These are phyloP conservation scores for Nyctalus aviator DNA, from an alignment of 2,797 vertebrate genomes.

Conservation along the genomic window DNA sequence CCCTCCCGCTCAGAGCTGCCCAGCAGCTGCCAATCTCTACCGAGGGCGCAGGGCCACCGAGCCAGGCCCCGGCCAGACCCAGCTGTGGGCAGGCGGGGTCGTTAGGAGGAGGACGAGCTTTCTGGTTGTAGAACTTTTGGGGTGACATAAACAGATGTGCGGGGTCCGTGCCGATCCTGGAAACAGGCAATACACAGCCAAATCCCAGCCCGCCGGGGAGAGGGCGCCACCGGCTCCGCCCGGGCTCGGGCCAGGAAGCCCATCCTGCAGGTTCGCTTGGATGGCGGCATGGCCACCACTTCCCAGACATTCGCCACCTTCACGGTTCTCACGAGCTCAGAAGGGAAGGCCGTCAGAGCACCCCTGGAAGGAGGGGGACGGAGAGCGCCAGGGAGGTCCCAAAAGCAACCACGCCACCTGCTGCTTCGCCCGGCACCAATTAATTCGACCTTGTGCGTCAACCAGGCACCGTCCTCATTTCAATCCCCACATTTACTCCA, in stretches of 20 bases:
- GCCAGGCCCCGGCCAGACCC: not conserved
- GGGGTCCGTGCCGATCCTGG: not conserved
- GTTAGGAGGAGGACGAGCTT: not conserved
- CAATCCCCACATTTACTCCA: not conserved
- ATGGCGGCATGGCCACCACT: not conserved
- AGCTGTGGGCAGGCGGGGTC: not conserved
- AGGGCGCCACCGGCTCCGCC: fast-evolving
- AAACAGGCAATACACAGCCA: not conserved
- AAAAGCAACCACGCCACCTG: not conserved
- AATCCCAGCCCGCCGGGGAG: fast-evolving
- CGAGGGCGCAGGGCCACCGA: not conserved
- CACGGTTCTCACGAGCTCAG: not conserved
- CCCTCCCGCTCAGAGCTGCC: not conserved
- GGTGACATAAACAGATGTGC: not conserved
- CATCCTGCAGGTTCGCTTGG: fast-evolving
- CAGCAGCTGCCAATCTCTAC: not conserved
- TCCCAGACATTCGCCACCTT: not conserved
- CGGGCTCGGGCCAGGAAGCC: not conserved
- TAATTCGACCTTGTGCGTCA: not conserved
- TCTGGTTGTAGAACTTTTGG: not conserved
- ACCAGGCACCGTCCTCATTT: not conserved
- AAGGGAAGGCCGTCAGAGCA: not conserved
- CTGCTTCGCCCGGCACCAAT: not conserved
- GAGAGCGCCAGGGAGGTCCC: fast-evolving
- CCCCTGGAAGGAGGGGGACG: not conserved